phyloP scores from a whole-genome alignment of 2,888 invertebrate genomes.

The Smittia sp. region DNA sequence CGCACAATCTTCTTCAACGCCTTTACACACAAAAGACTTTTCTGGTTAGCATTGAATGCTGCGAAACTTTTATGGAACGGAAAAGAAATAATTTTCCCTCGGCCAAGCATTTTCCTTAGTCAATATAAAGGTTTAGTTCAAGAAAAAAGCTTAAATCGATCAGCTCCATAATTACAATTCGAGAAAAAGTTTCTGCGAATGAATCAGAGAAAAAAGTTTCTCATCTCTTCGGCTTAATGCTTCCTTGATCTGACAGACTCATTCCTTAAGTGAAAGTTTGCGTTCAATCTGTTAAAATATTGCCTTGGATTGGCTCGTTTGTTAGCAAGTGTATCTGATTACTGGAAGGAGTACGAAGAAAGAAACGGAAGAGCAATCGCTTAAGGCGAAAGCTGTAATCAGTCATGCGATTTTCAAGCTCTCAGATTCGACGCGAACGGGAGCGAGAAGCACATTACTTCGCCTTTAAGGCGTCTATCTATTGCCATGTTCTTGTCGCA shows the following conservation, averaged over 20 bases:
- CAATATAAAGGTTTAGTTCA: too few relatives aligned
- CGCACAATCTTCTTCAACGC: background rate
- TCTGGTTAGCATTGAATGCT: too few relatives aligned
- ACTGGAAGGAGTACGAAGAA: background rate
- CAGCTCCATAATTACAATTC: background rate
- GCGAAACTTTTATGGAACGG: too few relatives aligned
- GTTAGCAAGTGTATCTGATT: background rate
- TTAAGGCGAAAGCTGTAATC: conserved; percentile 16
- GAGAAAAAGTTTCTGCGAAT: background rate
- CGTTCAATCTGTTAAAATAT: conserved; percentile 12
- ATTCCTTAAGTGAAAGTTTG: conserved; percentile 22
- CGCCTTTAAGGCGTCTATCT: background rate
- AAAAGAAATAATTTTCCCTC: too few relatives aligned
- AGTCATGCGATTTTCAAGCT: conserved; percentile 9
- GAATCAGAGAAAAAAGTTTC: background rate
- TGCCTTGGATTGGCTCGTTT: background rate
- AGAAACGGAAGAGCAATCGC: background rate
- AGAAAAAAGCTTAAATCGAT: too few relatives aligned
- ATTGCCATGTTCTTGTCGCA: background rate
- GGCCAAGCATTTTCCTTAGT: too few relatives aligned
- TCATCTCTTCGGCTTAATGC: conserved; percentile 18
- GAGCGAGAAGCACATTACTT: background rate
- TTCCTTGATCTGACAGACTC: conserved; percentile 18
- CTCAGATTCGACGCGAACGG: background rate
- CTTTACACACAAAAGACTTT: background rate